Base-by-base conservation (phyloP, 2,113 vertebrate genomes). In the Rousettus leschenaultii region DNA sequence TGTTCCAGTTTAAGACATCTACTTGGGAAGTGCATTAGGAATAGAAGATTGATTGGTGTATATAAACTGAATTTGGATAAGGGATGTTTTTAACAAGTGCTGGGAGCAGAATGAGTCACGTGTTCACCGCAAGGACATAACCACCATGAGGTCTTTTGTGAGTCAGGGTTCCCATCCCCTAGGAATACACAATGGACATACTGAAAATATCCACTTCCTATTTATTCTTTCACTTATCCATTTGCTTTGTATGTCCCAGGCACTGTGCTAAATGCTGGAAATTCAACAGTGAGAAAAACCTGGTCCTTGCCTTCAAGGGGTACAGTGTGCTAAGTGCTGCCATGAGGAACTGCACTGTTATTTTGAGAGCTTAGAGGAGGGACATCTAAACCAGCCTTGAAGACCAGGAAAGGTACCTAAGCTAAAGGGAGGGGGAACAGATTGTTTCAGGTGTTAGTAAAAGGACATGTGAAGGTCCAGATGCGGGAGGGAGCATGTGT, bases 51-150 rank as follows among this genome's bases (percentile, higher is more conserved):
- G 57, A 66, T 84, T 4, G 22, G 55, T 68, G 13, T 70, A 33
- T 14, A 57, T 26, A 74, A 68, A 61, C 7, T 75, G 85, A 92
- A 48, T 83, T 68, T 91, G 35, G 93, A 43, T 40, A 94, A 80
- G 14, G 68, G 68, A 45, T 92, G 74, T 94, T 92, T 95, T 86
- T 92, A 89, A 94, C 66, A 91, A 82, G n/a, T 68, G 19, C 48
- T 77, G 24, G 74, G 40, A 78, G 30, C 48, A 78, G 73, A 94
- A 59, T 63, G 96, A 51, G 16, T 95, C 77, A 65, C 48, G 0
- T 73, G 33, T 66, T 79, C 4, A 45, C 53, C 86, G 73, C 28
- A 57, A 53, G 22, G 5, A 68, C 11, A 3, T 5, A 33, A 43
- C 57, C 5, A 11, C 43, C n/a, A 9, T 12, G 40, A 74, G 30